Conservation (phyloP, 2,797 vertebrate genomes). For the Cossypha polioptera region DNA sequence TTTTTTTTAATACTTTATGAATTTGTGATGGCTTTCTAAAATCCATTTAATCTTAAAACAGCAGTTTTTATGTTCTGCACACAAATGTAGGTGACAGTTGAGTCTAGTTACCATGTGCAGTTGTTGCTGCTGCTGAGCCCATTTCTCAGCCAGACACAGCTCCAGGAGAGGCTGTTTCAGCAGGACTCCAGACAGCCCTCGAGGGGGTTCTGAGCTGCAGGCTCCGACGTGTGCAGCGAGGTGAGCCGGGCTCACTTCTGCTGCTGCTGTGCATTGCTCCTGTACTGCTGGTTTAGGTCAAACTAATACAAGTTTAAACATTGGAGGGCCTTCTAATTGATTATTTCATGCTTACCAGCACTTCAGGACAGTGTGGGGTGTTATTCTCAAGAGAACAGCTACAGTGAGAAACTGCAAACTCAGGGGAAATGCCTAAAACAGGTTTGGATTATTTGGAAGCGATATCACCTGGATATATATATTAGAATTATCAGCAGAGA, state of each 20-base stretch:
- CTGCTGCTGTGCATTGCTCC: neutral
- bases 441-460: neutral
- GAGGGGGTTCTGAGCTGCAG: neutral
- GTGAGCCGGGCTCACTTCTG: neutral
- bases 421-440: neutral
- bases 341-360: neutral
- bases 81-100: neutral
- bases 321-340: neutral
- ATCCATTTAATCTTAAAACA: neutral
- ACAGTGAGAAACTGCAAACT: neutral
- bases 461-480: neutral
- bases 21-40: neutral
- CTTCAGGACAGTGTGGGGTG: neutral
- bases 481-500: neutral
- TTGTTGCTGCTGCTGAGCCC: neutral
- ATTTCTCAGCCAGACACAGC: neutral
- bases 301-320: neutral
- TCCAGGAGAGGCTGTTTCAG: neutral
- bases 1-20: neutral
- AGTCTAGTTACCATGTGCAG: neutral
- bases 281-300: neutral
- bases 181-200: neutral
- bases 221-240: neutral
- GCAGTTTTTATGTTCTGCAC: neutral
- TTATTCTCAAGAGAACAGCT: neutral